Evolutionary conservation across 2,113 vertebrate genomes (phyloP).

Genomic region (Mustelus asterias): DNA sequence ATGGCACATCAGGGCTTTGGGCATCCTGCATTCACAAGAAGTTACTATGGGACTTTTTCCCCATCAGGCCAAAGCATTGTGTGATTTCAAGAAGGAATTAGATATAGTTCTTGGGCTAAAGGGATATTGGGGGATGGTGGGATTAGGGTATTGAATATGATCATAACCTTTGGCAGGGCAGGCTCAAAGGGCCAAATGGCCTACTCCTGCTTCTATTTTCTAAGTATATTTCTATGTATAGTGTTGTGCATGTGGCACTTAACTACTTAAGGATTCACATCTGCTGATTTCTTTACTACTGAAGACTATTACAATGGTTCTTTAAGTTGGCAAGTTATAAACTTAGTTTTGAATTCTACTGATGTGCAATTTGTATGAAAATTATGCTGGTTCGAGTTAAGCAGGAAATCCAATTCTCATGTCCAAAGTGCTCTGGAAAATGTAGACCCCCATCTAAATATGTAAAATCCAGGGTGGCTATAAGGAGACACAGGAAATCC

Average conservation of each 20-base stretch:
- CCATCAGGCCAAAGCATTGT: neutral
- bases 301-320: neutral
- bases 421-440: neutral
- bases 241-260: neutral
- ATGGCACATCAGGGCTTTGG: neutral
- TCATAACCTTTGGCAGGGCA: too few species aligned
- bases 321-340: neutral
- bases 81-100: too few species aligned
- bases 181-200: too few species aligned
- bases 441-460: neutral
- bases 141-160: too few species aligned
- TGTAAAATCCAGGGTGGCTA: neutral
- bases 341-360: neutral
- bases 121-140: too few species aligned
- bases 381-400: neutral
- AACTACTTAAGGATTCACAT: neutral
- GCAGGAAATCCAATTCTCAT: neutral
- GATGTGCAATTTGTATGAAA: neutral
- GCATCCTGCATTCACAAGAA: neutral
- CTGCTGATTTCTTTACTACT: neutral
- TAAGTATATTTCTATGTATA: neutral
- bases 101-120: too few species aligned
- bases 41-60: neutral
- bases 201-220: too few species aligned
- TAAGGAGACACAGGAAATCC: neutral